Evolutionary conservation across 2,113 vertebrate genomes (phyloP).

Genomic region (Ceyx margarethae): DNA sequence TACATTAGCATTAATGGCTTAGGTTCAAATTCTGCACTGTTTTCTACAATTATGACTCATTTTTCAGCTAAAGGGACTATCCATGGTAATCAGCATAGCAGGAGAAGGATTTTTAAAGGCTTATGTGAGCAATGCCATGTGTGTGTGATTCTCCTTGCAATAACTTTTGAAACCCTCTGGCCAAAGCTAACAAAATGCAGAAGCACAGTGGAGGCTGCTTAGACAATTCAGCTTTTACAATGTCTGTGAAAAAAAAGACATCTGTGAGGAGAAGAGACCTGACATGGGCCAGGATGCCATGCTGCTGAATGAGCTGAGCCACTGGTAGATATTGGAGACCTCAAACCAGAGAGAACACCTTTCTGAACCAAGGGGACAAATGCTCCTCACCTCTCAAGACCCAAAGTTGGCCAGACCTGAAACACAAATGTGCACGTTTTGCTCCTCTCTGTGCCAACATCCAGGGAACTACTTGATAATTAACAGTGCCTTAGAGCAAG

Average conservation of each 20-base stretch:
- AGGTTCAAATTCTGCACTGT: slow-evolving; percentile 48
- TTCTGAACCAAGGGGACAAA: background rate
- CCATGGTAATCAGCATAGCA: slow-evolving; percentile 20
- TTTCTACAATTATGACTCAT: slow-evolving; percentile 51
- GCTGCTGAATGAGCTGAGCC: background rate
- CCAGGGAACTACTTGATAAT: background rate
- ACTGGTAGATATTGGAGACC: background rate
- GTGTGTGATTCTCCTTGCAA: background rate
- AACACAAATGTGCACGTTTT: background rate
- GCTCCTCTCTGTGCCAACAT: accelerated
- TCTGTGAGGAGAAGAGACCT: background rate
- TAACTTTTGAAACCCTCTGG: background rate
- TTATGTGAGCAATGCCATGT: background rate
- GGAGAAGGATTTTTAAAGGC: slow-evolving; percentile 40
- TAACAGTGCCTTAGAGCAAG: background rate
- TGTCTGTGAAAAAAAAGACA: background rate
- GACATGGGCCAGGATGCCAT: background rate
- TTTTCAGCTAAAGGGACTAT: slow-evolving; percentile 53
- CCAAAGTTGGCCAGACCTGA: background rate
- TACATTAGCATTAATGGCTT: slow-evolving; percentile 55
- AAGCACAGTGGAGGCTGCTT: background rate
- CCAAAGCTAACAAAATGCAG: slow-evolving; percentile 12
- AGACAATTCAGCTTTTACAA: background rate
- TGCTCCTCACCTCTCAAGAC: background rate
- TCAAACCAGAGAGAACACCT: background rate